Percentiles rank a stretch among this genome's conserved stretches.
Evolutionary conservation across 2,797 vertebrate genomes (phyloP).

Genomic region (Aeoliscus strigatus): DNA sequence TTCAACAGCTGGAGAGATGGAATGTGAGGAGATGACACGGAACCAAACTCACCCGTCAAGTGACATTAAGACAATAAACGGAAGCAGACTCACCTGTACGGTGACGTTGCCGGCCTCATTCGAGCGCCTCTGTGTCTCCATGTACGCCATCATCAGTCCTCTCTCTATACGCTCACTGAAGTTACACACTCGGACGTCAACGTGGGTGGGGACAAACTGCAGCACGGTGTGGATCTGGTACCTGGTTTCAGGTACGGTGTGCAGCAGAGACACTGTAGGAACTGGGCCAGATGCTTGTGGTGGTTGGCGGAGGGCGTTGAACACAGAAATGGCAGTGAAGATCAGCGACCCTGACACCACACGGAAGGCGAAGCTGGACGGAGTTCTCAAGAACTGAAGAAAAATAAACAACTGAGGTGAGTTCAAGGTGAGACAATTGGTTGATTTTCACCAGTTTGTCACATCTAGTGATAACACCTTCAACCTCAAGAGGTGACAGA

Average conservation of each 20-base stretch:
- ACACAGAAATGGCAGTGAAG: constrained; percentile 89
- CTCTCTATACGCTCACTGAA: constrained; percentile 87
- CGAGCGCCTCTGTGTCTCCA: constrained; percentile 77
- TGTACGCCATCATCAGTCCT: constrained; percentile 81
- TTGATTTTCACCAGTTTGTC: not conserved
- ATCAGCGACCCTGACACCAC: constrained; percentile 88
- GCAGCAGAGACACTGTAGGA: constrained; percentile 76
- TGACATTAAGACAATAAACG: not conserved
- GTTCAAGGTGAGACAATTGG: not conserved
- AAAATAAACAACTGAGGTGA: constrained; percentile 8
- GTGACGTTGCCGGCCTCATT: constrained; percentile 78
- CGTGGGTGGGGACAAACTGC: constrained; percentile 88
- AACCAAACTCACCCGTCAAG: constrained; percentile 3
- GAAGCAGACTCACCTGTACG: constrained; percentile 77
- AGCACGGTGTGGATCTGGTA: constrained; percentile 90
- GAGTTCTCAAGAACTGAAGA: constrained; percentile 83
- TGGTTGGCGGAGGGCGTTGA: constrained; percentile 81
- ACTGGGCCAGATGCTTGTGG: constrained; percentile 67
- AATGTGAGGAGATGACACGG: too few relatives aligned
- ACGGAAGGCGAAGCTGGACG: constrained; percentile 85
- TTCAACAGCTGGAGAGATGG: constrained; percentile 80
- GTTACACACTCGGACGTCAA: constrained; percentile 87
- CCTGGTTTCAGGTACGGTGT: constrained; percentile 76
- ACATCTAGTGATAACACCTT: not conserved
- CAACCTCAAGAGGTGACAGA: not conserved